Base-by-base conservation (phyloP, 2,888 invertebrate genomes). In the Pocota personata region DNA sequence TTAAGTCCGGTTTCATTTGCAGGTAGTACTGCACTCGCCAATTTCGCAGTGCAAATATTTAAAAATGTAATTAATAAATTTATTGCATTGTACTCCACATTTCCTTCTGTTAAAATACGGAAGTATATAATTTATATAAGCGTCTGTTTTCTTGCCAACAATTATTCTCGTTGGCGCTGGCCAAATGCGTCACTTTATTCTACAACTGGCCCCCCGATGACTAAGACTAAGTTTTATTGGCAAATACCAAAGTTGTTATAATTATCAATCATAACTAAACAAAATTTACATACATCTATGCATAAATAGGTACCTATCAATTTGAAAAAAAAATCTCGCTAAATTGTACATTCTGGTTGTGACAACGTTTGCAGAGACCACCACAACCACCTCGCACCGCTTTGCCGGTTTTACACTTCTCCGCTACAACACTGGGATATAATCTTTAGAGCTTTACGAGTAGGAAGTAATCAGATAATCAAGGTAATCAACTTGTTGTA, bases 401-500 rank as follows among this genome's bases (percentile, higher is more conserved):
- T 58, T 67, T 77, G 66, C 66, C 71, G 52, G 58, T 76, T 82
- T 82, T 75, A 82, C 86, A 80, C 71, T 67, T 73, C 72, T 40
- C 46, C 40, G 37, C 58, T 14, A 24, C 55, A 40, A 64, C 57
- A 50, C 71, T 27, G 69, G 69, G 46, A 79, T 71, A 75, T 76
- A 82, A 82, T 86, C 77, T 86, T 64, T 80, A 80, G 52, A 84
- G 79, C 75, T 84, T 75, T 86, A 73, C 76, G 82, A 87, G 87
- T 87, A 87, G 87, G 87, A 87, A 87, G 87, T 82, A 87, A 87
- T 82, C 77, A 82, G 72, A 82, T 82, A 87, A 87, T 87, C 87
- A 87, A 87, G 87, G 87, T 87, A 82, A 87, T 82, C 87, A 87
- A 82, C 87, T 87, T 87, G 84, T 86, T 87, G 86, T 86, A 77